Base-by-base conservation (phyloP, 2,888 invertebrate genomes). In the Phortica okadai region DNA sequence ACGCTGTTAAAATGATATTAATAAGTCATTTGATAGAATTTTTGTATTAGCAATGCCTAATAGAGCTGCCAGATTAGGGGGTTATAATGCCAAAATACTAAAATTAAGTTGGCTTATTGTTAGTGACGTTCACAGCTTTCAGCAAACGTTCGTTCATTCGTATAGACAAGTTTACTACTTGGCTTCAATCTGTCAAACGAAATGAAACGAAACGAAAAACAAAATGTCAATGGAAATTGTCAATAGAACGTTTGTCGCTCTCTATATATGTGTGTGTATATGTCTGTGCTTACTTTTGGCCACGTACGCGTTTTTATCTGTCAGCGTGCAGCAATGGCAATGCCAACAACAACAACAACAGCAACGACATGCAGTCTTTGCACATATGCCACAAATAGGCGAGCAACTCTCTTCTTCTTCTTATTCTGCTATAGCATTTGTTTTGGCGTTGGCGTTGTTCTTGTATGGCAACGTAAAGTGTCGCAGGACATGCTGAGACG, bases 171-270 rank as follows among this genome's bases (percentile, higher is more conserved):
- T 78, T 33, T 33, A 33, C 33, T 79, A 80, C 76, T 79, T 80
- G 77, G 78, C 78, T 81, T 79, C 76, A 79, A 79, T 80, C 80
- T 81, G 81, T 80, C 81, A 81, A 81, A 79, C 77, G 33, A 33
- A 33, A 33, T 5, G 33, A 33, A 33, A 33, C 33, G 33, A 80
- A 81, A 79, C 80, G 77, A 77, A 80, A 81, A 81, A 69, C 45
- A 45, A 69, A 69, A 69, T 88, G 87, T 85, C 88, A 88, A 82
- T 84, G 79, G 76, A 85, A 88, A 85, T 85, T 84, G 87, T 85
- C 84, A 84, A 56, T 56, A 16, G 56, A 5, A n/a, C 56, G 16
- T 42, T 56, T 11, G 50, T 41, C 44, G 16, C 54, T 14, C 42
- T 4, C 11, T 41, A 25, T 33, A 79, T 77, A 76, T 77, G 79